Evolutionary conservation across 1,140 invertebrate genomes (phyloP), one percentile per base, ranked within the genome.

Genomic region (Drosophila pseudoobscura): DNA sequence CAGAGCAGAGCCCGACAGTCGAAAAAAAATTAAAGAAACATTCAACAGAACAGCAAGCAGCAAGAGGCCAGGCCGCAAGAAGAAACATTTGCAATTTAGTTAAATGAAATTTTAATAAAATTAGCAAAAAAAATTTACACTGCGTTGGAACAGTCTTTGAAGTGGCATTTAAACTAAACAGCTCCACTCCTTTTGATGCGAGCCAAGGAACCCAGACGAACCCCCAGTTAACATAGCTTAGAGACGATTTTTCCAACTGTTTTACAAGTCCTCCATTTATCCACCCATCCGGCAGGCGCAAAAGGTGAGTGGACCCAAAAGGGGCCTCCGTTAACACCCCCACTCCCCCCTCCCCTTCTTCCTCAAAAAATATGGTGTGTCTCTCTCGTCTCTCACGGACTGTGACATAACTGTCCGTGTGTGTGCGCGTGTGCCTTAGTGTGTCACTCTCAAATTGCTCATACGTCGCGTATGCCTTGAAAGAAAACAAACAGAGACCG

Each of bases 221-320:
- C 41, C 47, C 26, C 57, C 47, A 61, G 41, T 29, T 51, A 58
- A 53, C 44, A 39, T 39, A 39, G 11, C 11, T 39, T 39, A 39
- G 35, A 31, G 29, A 13, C 13, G 35, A 39, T 49, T 53, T 59
- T 72, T 64, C 45, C 52, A 60, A 45, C 61, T 61, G 57, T 45
- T 57, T 69, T 69, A 56, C 56, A 39, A 39, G 11, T 39, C 35
- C 35, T 39, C 31, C 31, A 26, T 26, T 5, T 9, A 35, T 39
- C 35, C 35, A 31, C 8, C 29, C 31, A 72, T 31, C 54, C 63
- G 53, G 47, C 39, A 75, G 56, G 75, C 71, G 47, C 72, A 53
- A 80, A 82, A 85, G 82, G 82, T 85, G 80, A 85, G 80, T 85
- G 80, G 58, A 82, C 78, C 46, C 71, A 66, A 68, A 72, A 63